phyloP scores from a whole-genome alignment of 2,888 invertebrate genomes.

The Dyspetes luteomarginatus region DNA sequence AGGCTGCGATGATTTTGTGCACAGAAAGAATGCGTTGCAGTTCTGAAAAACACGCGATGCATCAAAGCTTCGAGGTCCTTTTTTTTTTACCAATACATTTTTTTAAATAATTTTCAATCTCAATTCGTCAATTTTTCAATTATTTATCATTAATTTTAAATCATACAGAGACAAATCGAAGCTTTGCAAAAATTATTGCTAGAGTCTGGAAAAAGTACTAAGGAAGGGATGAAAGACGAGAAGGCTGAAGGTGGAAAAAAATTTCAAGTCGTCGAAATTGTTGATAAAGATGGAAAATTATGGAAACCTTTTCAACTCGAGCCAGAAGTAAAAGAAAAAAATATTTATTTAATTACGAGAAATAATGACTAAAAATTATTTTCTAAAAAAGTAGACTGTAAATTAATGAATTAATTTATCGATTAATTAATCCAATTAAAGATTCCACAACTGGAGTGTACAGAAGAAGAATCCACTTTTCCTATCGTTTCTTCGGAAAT shows the following conservation, averaged over 20 bases:
- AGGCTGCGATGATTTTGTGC: constrained; percentile 70
- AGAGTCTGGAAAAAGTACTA: constrained; percentile 59
- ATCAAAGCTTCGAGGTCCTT: constrained; percentile 71
- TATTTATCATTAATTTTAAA: constrained; percentile 12
- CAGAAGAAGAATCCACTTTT: constrained; percentile 40
- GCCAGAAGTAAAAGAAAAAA: constrained; percentile 54
- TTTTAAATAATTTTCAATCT: neutral
- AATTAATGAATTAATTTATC: neutral
- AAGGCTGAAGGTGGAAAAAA: constrained; percentile 31
- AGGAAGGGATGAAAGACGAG: constrained; percentile 54
- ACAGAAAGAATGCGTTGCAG: constrained; percentile 72
- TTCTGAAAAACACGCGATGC: constrained; percentile 68
- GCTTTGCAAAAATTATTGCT: constrained; percentile 67
- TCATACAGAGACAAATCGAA: constrained; percentile 70
- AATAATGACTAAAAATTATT: neutral
- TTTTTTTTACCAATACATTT: neutral
- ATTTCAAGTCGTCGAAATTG: constrained; percentile 62
- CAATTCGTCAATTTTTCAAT: constrained; percentile 10
- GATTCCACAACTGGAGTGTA: constrained; percentile 50
- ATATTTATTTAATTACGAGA: constrained; percentile 2
- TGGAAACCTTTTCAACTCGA: constrained; percentile 67
- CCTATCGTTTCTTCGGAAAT: constrained; percentile 52
- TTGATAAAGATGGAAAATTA: constrained; percentile 62
- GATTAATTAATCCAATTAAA: constrained; percentile 14
- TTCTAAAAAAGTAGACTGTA: neutral